A percentile compares a stretch with the other conserved stretches of the same genome.
These are phyloP conservation scores for Muscicapa comitata DNA, from an alignment of 2,797 vertebrate species.

Conservation along the genomic window DNA sequence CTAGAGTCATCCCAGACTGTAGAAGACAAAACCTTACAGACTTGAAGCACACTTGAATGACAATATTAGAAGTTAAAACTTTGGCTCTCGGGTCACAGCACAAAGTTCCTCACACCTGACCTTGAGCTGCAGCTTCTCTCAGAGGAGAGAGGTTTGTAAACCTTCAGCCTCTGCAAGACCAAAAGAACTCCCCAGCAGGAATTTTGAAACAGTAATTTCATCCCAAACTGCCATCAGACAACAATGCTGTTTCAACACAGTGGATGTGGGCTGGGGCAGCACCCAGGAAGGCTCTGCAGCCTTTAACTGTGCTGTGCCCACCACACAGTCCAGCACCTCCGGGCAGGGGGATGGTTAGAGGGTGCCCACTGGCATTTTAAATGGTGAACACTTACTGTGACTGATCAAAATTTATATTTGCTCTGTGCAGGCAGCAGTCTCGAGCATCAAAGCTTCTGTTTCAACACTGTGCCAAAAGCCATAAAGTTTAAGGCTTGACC, in stretches of 20 bases:
- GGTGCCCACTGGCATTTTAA: conserved; percentile 43
- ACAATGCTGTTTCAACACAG: not conserved
- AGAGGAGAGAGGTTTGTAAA: not conserved
- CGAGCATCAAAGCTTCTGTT: conserved; percentile 70
- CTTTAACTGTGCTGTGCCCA: not conserved
- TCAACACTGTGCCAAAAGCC: conserved; percentile 66
- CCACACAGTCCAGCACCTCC: not conserved
- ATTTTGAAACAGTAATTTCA: conserved; percentile 14
- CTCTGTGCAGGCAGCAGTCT: conserved; percentile 64
- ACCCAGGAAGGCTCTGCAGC: not conserved
- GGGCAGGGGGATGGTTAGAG: not conserved
- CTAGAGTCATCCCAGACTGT: not conserved
- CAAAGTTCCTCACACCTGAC: not conserved
- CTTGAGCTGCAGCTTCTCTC: not conserved
- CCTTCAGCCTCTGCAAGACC: not conserved
- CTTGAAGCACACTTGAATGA: not conserved
- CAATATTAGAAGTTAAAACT: not conserved
- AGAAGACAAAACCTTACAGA: not conserved
- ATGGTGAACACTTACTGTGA: conserved; percentile 50
- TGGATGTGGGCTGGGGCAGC: not conserved
- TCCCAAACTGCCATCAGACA: not conserved
- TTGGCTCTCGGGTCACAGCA: not conserved
- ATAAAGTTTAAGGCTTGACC: conserved; percentile 76
- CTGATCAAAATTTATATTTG: conserved; percentile 74
- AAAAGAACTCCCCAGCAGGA: not conserved